Evolutionary conservation across 2,888 invertebrate genomes (phyloP), one percentile per base, ranked within the genome.

Genomic region (Drosophila aldrichi): DNA sequence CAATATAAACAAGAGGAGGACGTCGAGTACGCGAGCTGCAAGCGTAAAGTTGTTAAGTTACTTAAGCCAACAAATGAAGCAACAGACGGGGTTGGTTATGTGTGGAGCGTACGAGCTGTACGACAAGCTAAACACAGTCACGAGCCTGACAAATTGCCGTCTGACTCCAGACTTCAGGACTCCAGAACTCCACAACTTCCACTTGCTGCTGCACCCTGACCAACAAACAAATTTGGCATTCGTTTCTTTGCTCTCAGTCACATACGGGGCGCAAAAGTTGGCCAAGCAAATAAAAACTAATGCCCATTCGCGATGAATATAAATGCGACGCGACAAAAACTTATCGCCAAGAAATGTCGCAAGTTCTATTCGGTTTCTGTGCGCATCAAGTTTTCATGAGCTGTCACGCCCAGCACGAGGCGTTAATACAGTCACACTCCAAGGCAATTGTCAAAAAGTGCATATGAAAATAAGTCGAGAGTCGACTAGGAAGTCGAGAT

Each of bases 51-150:
- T 90, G 89, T 91, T 91, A 91, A 89, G 91, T 89, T 88, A 89
- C 89, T 91, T 90, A 89, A 90, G 90, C 89, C 88, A 89, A 89
- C 91, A 89, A 89, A 91, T 91, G 89, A 91, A 90, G 81, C 91
- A 70, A 66, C 66, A 48, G 54, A 7, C n/a, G 49, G 49, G 3
- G 5, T 14, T 32, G 14, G 14, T 6, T 14, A 16, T 36, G 48
- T n/a, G 9, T 9, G 4, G 5, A 25, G 43, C n/a, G n/a, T n/a
- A n/a, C n/a, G 57, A n/a, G 66, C 46, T 44, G 40, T 9, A 10
- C 52, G 54, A 29, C 52, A 48, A 59, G 49, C 54, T 59, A 73
- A 68, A 56, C 60, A 70, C 77, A 87, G 85, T 90, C 91, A 91
- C 91, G 91, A 89, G 89, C 90, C 87, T 91, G 91, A 89, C 89